Conservation (phyloP, 2,113 vertebrate genomes). For the Mugil cephalus region DNA sequence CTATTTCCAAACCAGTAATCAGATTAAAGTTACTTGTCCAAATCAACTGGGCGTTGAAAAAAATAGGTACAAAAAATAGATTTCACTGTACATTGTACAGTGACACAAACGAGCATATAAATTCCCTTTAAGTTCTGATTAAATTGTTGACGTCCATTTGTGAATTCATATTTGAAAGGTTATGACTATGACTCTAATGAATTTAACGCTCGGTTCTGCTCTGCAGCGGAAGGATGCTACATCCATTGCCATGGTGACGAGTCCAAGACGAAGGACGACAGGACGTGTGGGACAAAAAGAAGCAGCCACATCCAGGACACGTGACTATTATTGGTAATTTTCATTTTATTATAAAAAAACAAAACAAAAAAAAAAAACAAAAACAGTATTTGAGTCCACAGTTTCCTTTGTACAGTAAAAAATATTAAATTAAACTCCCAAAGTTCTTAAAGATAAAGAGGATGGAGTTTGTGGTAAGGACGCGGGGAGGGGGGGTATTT, state of each 20-base stretch:
- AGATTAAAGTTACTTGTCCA: no score
- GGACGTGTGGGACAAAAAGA: no score
- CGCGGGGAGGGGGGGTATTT: constrained; percentile 21
- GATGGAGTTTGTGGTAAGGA: constrained; percentile 75
- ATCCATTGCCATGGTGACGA: not conserved
- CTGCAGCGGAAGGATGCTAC: not conserved
- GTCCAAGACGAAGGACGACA: not conserved
- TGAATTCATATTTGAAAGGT: no score
- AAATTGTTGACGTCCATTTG: no score
- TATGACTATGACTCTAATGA: no score
- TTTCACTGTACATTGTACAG: no score
- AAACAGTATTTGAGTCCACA: constrained; percentile 86
- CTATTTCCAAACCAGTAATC: no score
- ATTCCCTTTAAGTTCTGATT: no score
- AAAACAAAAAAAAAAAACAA: constrained; percentile 58
- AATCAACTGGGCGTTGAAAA: no score
- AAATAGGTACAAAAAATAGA: no score
- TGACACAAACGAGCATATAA: no score
- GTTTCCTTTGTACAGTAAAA: constrained; percentile 88
- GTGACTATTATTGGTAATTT: constrained; percentile 72
- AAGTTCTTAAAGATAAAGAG: constrained; percentile 80
- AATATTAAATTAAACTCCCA: constrained; percentile 87
- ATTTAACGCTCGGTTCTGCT: no score
- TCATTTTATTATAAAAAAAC: constrained; percentile 84
- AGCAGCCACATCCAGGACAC: constrained; percentile 34